phyloP scores from a whole-genome alignment of 2,797 vertebrate genomes.

The Malurus leucopterus region DNA sequence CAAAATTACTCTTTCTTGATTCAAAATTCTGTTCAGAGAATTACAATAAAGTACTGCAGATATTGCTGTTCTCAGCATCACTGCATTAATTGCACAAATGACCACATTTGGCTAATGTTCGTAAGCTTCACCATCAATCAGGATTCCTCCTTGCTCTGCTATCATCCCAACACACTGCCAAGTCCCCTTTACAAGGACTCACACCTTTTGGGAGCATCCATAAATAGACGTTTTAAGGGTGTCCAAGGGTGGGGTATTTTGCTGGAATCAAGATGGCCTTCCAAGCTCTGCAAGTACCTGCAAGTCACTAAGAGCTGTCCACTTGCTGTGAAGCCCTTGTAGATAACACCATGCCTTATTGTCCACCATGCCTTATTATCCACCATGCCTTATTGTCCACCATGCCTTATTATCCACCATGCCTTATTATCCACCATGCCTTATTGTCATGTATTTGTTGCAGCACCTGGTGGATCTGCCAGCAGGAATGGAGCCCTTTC shows the following conservation, averaged over 20 bases:
- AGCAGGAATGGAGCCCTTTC: not conserved
- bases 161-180: not conserved
- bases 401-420: no score
- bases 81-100: slow-evolving; percentile 35
- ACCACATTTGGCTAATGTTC: slow-evolving; percentile 27
- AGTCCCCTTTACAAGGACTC: not conserved
- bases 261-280: not conserved
- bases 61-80: slow-evolving; percentile 56
- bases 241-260: not conserved
- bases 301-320: not conserved
- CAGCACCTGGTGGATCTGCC: not conserved
- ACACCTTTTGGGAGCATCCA: not conserved
- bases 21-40: slow-evolving; percentile 13
- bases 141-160: not conserved
- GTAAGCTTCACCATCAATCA: slow-evolving; percentile 21
- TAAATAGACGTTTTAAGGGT: not conserved
- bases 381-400: not conserved
- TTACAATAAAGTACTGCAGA: slow-evolving; percentile 15
- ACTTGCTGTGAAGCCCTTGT: not conserved
- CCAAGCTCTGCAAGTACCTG: not conserved
- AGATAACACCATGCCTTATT: not conserved
- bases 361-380: not conserved
- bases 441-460: not conserved
- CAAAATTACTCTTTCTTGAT: slow-evolving; percentile 17
- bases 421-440: not conserved